Conservation (phyloP, 2,113 vertebrate genomes). For the Heteronetta atricapilla region DNA sequence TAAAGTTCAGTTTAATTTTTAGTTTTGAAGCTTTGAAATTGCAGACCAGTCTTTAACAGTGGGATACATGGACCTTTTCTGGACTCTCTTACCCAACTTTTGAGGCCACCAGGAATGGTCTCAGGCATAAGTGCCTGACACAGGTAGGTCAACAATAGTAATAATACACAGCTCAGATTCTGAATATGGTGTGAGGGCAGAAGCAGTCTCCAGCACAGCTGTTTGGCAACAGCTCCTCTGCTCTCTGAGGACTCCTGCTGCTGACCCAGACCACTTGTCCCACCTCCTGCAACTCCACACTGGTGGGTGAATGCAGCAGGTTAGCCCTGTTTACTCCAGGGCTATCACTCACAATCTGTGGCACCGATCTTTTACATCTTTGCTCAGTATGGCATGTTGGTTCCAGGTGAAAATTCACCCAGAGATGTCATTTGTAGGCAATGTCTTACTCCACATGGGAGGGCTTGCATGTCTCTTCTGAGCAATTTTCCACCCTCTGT, state of each 20-base stretch:
- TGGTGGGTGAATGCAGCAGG: not conserved
- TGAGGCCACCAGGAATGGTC: not conserved
- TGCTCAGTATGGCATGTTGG: not conserved
- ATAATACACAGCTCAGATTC: not conserved
- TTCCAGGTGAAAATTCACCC: accelerated
- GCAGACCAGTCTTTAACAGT: not conserved
- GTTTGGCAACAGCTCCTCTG: accelerated
- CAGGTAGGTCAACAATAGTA: no score
- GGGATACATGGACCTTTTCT: not conserved
- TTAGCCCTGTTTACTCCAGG: not conserved
- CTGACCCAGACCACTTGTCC: accelerated
- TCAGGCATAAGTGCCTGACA: accelerated
- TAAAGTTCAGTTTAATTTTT: not conserved
- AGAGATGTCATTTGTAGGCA: accelerated
- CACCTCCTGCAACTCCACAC: not conserved
- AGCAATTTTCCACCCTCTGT: accelerated
- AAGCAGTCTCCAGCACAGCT: not conserved
- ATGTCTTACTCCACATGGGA: not conserved
- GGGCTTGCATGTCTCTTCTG: accelerated
- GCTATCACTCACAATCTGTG: not conserved
- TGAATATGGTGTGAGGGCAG: not conserved
- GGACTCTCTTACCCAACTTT: accelerated
- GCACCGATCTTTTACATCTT: not conserved
- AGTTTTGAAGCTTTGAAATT: not conserved
- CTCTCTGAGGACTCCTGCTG: not conserved